Evolutionary conservation across 2,888 invertebrate genomes (phyloP).

Genomic region (Cosmorhoe ocellata): DNA sequence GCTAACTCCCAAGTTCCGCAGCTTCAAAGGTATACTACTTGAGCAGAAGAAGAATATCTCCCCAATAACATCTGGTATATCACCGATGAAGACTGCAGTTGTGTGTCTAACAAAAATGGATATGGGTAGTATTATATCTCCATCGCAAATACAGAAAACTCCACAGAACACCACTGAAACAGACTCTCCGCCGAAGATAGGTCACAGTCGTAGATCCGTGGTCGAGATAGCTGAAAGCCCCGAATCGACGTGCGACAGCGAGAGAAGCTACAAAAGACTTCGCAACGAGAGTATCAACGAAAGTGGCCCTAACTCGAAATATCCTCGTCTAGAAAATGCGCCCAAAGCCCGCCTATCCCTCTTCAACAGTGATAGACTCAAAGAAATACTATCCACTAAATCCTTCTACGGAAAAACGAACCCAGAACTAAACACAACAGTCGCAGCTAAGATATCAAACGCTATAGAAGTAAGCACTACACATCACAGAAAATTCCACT

Average conservation of each 20-base stretch:
- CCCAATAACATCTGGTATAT: slow-evolving; percentile 27
- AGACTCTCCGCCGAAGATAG: slow-evolving; percentile 69
- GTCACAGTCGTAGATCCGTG: slow-evolving; percentile 59
- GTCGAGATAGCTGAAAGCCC: slow-evolving; percentile 71
- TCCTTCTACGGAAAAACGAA: slow-evolving; percentile 81
- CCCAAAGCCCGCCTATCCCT: slow-evolving; percentile 74
- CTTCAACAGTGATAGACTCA: slow-evolving; percentile 68
- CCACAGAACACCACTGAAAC: slow-evolving; percentile 64
- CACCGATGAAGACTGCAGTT: slow-evolving; percentile 58
- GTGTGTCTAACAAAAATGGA: slow-evolving; percentile 69
- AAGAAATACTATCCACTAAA: slow-evolving; percentile 77
- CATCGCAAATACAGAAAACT: slow-evolving; percentile 70
- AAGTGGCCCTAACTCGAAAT: slow-evolving; percentile 58
- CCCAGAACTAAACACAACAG: slow-evolving; percentile 61
- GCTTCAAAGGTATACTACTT: slow-evolving; percentile 67
- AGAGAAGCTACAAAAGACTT: slow-evolving; percentile 66
- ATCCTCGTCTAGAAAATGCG: slow-evolving; percentile 60
- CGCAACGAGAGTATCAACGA: slow-evolving; percentile 64
- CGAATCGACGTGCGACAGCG: slow-evolving; percentile 62
- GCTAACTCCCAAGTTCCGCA: slow-evolving; percentile 62
- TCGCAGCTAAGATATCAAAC: slow-evolving; percentile 57
- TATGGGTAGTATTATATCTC: slow-evolving; percentile 58
- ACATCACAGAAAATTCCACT: slow-evolving; percentile 51
- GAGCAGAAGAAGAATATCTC: slow-evolving; percentile 58
- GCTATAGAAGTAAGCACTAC: slow-evolving; percentile 58